These are phyloP conservation scores for Hippolais icterina DNA, from an alignment of 2,113 vertebrate genomes.

Conservation along the genomic window DNA sequence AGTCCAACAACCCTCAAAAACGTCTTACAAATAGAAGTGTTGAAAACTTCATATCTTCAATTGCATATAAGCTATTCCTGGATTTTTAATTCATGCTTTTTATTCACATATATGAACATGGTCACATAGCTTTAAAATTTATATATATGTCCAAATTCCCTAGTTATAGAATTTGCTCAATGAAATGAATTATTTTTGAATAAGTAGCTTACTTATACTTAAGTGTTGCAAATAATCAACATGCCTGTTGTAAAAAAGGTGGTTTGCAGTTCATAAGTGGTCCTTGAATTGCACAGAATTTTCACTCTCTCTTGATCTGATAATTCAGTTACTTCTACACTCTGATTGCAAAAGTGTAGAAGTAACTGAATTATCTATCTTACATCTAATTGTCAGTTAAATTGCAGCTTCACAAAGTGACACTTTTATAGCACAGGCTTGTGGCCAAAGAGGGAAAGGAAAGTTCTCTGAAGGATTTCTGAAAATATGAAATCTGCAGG, in stretches of 20 bases:
- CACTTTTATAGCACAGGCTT: background rate
- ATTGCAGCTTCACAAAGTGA: background rate
- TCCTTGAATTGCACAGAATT: background rate
- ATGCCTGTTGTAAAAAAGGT: background rate
- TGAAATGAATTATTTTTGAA: background rate
- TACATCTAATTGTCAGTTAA: background rate
- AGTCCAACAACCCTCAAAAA: background rate
- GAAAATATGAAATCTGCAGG: background rate
- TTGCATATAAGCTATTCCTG: background rate
- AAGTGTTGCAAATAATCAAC: background rate
- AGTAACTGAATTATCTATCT: background rate
- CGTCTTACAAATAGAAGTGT: background rate
- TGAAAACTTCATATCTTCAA: background rate
- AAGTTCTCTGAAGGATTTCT: background rate
- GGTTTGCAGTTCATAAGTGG: background rate
- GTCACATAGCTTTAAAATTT: background rate
- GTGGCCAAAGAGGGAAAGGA: background rate
- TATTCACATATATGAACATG: background rate
- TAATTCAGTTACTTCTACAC: no score
- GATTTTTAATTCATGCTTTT: background rate
- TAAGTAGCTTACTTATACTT: background rate
- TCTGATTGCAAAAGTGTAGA: background rate
- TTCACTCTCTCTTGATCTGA: background rate
- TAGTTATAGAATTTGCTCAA: background rate
- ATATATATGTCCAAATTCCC: background rate